Base-by-base conservation (phyloP, 1,140 invertebrate species). In the Drosophila orosa region DNA sequence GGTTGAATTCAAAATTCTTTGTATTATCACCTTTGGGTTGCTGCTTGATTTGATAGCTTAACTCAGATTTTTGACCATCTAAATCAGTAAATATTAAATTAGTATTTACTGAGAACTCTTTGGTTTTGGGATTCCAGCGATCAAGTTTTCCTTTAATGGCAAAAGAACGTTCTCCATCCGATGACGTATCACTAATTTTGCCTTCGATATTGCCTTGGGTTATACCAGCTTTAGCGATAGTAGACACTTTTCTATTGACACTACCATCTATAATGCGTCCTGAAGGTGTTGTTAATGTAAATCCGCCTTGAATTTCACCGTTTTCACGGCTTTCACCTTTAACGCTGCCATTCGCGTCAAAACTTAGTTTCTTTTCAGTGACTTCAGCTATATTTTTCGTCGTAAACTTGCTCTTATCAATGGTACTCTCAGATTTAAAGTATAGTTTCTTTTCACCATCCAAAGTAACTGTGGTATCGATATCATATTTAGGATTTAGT, bases 381-480 rank as follows among this genome's bases (percentile, higher is more conserved):
- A 93, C 54, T 50, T 94, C 93, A 3, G 94, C 56, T 7, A 77
- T 10, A 59, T 80, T 92, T 59, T 95, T 96, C 0, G 95, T 94
- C n/a, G 95, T 94, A 1, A 96, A 33, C 3, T 92, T 92, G 0
- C 93, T 93, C 7, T 94, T 93, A 0, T 93, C 93, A 0, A 94
- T 61, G 47, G 94, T 94, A 37, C 93, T 94, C 29, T 94, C 92
- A 0, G 95, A 95, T n/a, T 93, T 93, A 0, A 91, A 15, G 24
- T 79, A 65, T 1, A 96, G 69, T 72, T 94, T 95, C 48, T 95
- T 95, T 13, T 95, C 94, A n/a, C 94, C 95, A 83, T 96, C 94
- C 9, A 95, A 94, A 50, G 93, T 94, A 2, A 97, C 19, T 31
- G 94, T 94, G 1, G 94, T 62, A 24, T 94, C 94, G 0, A 94